These are phyloP conservation scores for Ditylenchus dipsaci DNA, from an alignment of 1,140 invertebrate species.

Conservation along the genomic window DNA sequence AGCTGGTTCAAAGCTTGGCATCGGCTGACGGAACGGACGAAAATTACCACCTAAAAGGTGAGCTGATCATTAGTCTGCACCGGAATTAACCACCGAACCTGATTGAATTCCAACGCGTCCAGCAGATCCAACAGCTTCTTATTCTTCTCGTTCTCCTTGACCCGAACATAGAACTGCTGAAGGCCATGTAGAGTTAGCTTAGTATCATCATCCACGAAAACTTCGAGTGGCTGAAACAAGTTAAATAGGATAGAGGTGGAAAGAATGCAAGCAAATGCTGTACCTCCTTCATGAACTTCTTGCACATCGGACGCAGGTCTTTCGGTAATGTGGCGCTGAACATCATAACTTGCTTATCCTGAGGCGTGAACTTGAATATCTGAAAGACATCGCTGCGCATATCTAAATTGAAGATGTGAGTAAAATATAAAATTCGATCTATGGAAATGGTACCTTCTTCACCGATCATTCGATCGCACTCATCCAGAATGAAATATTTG, in stretches of 20 bases:
- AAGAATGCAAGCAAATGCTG: constrained; percentile 56
- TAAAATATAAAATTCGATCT: not conserved
- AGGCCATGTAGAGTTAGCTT: constrained; percentile 97
- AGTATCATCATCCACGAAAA: constrained; percentile 98
- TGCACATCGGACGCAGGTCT: constrained; percentile 97
- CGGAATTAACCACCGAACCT: constrained; percentile 62
- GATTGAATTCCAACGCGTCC: constrained; percentile 97
- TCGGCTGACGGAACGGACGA: constrained; percentile 96
- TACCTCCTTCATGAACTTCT: constrained; percentile 99
- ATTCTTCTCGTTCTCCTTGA: constrained; percentile 99
- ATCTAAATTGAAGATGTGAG: constrained; percentile 67
- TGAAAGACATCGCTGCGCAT: constrained; percentile 99
- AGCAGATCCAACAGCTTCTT: constrained; percentile 96
- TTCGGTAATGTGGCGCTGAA: constrained; percentile 98
- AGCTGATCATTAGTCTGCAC: not conserved
- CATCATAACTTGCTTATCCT: constrained; percentile 99
- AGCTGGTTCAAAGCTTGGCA: constrained; percentile 92
- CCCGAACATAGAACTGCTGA: constrained; percentile 97
- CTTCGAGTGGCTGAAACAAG: constrained; percentile 85
- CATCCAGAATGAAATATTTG: constrained; percentile 95
- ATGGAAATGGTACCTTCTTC: constrained; percentile 70
- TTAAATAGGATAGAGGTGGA: not conserved
- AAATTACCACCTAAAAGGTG: constrained; percentile 70
- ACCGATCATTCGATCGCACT: constrained; percentile 98
- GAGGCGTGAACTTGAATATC: constrained; percentile 95